Conservation (phyloP, 2,888 invertebrate species). For the Pterostichus madidus region DNA sequence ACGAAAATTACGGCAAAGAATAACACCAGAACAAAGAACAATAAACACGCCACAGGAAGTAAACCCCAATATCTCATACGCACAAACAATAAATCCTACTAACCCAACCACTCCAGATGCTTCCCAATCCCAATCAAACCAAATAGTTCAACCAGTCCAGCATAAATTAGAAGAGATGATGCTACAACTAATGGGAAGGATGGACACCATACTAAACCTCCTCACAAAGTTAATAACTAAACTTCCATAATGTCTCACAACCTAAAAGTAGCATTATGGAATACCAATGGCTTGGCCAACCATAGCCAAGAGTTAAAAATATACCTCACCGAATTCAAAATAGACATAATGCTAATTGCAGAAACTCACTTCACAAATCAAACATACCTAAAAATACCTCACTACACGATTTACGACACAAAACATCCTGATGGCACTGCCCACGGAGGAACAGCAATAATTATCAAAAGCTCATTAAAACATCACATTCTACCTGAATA, state of each 20-base stretch:
- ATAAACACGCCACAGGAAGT: too few relatives aligned
- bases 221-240: constrained; percentile 27
- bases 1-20: constrained; percentile 49
- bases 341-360: too few relatives aligned
- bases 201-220: constrained; percentile 44
- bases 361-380: too few relatives aligned
- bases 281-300: too few relatives aligned
- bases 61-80: constrained; percentile 18
- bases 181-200: constrained; percentile 50
- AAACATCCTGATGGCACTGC: too few relatives aligned
- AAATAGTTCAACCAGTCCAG: constrained; percentile 13
- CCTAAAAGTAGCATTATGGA: too few relatives aligned
- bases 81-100: constrained; percentile 22
- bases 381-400: too few relatives aligned
- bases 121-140: too few relatives aligned
- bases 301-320: too few relatives aligned
- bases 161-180: constrained; percentile 52
- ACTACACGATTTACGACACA: too few relatives aligned
- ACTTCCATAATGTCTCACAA: not conserved
- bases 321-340: too few relatives aligned
- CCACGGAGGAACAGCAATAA: too few relatives aligned
- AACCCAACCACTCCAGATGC: not conserved
- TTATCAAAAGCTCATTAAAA: not conserved
- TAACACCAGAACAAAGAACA: constrained; percentile 4
- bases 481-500: constrained; percentile 40